A percentile compares a stretch with the other conserved stretches of the same genome.
These are phyloP conservation scores for Chamaetylas fuelleborni DNA, from an alignment of 2,113 vertebrate species.

Conservation along the genomic window DNA sequence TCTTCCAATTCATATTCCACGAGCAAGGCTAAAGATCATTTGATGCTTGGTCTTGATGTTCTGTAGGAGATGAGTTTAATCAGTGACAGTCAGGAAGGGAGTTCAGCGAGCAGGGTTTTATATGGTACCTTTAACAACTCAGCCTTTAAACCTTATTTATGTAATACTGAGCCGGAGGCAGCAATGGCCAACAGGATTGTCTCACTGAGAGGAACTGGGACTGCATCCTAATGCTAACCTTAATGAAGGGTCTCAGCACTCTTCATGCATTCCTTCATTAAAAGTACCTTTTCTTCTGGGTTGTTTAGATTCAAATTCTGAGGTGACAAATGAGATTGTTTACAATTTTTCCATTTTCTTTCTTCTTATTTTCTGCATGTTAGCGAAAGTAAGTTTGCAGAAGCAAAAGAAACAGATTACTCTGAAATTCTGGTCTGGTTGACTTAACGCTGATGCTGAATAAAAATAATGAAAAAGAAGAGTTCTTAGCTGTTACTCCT, in stretches of 20 bases:
- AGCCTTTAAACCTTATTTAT: background rate
- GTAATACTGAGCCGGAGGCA: background rate
- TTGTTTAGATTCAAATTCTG: background rate
- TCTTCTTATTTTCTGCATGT: background rate
- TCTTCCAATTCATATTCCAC: background rate
- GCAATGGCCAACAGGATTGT: fast-evolving
- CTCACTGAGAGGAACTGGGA: background rate
- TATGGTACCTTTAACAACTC: fast-evolving
- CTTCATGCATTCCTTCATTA: background rate
- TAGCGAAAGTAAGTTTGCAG: background rate
- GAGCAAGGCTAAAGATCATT: background rate
- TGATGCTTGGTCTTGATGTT: background rate
- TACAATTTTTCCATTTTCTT: background rate
- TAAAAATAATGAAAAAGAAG: background rate
- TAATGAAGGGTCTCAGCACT: background rate
- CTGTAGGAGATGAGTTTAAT: background rate
- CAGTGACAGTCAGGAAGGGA: background rate
- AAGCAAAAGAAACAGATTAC: background rate
- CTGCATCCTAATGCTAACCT: background rate
- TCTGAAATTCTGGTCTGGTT: background rate
- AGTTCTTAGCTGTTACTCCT: background rate
- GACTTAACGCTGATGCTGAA: background rate
- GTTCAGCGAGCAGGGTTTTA: background rate
- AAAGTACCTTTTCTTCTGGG: background rate
- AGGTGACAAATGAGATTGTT: background rate